Evolutionary conservation across 2,797 vertebrate genomes (phyloP).

Genomic region (Scolopax rusticola): DNA sequence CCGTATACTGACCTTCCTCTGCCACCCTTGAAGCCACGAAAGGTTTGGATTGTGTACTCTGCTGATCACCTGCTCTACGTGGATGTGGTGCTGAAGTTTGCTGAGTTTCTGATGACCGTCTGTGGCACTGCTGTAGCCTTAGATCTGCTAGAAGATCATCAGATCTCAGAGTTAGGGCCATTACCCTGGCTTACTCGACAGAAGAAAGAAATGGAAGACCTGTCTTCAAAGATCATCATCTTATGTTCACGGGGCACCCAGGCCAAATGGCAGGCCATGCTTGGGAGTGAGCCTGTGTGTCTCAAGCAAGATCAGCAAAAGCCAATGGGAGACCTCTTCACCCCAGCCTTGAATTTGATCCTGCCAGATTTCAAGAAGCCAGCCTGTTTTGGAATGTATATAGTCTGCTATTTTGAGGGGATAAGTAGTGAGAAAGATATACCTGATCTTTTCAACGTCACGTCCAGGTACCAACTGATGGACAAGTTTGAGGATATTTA

Average conservation of each 20-base stretch:
- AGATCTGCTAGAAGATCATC: conserved; percentile 87
- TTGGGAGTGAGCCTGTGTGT: conserved; percentile 77
- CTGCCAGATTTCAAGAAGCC: conserved; percentile 90
- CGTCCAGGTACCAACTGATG: conserved; percentile 89
- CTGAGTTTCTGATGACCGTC: conserved; percentile 88
- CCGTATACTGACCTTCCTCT: background rate
- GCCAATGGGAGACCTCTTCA: conserved; percentile 89
- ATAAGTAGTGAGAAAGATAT: conserved; percentile 84
- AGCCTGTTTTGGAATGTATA: conserved; percentile 88
- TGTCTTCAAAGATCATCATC: conserved; percentile 89
- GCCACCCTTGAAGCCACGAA: conserved; percentile 73
- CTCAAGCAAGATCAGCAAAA: conserved; percentile 86
- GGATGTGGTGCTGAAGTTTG: conserved; percentile 90
- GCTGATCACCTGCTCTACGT: conserved; percentile 91
- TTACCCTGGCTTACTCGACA: conserved; percentile 91
- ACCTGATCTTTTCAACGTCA: conserved; percentile 89
- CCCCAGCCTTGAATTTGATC: conserved; percentile 89
- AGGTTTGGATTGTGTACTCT: conserved; percentile 93
- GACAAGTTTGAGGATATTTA: conserved; percentile 93
- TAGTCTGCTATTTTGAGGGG: conserved; percentile 92
- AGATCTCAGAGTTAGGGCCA: conserved; percentile 85
- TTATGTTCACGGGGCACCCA: conserved; percentile 92
- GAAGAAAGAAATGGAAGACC: conserved; percentile 84
- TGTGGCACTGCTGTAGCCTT: conserved; percentile 91
- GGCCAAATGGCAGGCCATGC: conserved; percentile 94